These are phyloP conservation scores for Corvus hawaiiensis DNA, from an alignment of 2,113 vertebrate species.

Conservation along the genomic window DNA sequence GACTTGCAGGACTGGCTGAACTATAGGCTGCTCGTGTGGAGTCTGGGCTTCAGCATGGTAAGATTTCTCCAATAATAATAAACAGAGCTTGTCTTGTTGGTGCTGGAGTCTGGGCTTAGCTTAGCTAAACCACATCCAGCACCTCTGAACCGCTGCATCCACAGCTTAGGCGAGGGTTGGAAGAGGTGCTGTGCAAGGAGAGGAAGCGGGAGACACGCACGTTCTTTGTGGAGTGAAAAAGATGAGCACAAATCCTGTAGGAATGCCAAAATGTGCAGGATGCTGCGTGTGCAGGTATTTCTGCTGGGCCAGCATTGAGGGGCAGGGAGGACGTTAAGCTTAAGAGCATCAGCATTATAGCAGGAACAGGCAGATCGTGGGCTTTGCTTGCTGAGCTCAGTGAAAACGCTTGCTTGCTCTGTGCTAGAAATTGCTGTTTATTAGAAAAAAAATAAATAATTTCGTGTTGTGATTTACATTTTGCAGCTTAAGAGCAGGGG, in stretches of 20 bases:
- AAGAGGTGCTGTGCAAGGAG: not conserved
- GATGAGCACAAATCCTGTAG: not conserved
- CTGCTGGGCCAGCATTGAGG: slow-evolving; percentile 39
- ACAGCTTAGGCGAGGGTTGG: not conserved
- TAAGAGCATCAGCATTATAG: slow-evolving; percentile 43
- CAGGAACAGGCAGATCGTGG: slow-evolving; percentile 21
- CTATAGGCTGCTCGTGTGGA: not conserved
- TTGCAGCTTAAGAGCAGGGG: not conserved
- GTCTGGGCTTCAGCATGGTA: not conserved
- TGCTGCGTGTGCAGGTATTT: slow-evolving; percentile 53
- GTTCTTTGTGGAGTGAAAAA: not conserved
- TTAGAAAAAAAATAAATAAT: slow-evolving; percentile 60
- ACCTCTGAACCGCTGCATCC: not conserved
- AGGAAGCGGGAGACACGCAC: not conserved
- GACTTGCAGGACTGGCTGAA: not conserved
- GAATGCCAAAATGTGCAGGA: slow-evolving; percentile 20
- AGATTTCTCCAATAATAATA: not conserved
- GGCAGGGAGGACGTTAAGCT: slow-evolving; percentile 17
- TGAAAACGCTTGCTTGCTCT: slow-evolving; percentile 15
- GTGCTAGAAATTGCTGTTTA: slow-evolving; percentile 51
- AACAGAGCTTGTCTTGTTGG: not conserved
- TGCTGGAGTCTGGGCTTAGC: not conserved
- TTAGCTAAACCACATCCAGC: not conserved
- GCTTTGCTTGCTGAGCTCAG: slow-evolving; percentile 48
- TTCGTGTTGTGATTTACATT: slow-evolving; percentile 12